These are phyloP conservation scores for Phrynocephalus forsythii DNA, from an alignment of 2,797 vertebrate species.

Conservation along the genomic window DNA sequence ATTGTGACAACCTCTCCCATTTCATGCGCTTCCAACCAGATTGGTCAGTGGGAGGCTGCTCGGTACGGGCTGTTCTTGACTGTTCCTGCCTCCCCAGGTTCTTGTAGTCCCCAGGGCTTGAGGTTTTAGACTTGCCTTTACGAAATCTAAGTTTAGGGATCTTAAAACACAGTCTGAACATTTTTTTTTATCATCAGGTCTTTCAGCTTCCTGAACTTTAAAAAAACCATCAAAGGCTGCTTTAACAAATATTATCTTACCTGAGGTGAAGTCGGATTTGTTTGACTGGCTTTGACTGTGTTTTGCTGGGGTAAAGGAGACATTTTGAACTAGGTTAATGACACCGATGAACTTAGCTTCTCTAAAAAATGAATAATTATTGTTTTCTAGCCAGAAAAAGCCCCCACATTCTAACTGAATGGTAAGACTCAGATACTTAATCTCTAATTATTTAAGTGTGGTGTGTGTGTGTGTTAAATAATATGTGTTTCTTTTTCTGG, in stretches of 20 bases:
- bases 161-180: neutral
- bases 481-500: conserved; percentile 50
- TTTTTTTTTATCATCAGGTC: conserved; percentile 12
- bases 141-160: neutral
- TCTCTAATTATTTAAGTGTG: conserved; percentile 52
- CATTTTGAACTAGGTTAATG: conserved; percentile 21
- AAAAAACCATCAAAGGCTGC: conserved; percentile 13
- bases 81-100: neutral
- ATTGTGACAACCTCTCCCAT: no score
- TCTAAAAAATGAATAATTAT: conserved; percentile 43
- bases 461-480: no score
- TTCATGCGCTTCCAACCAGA: neutral
- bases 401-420: conserved; percentile 20
- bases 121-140: no score
- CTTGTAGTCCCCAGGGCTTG: neutral
- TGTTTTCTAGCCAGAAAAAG: conserved; percentile 46
- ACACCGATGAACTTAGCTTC: conserved; percentile 52
- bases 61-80: neutral
- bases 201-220: conserved; percentile 9
- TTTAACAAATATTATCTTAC: conserved; percentile 38
- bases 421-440: conserved; percentile 59
- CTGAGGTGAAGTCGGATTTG: conserved; percentile 51
- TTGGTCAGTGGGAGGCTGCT: neutral
- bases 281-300: conserved; percentile 63
- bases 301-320: conserved; percentile 43